Base-by-base conservation (phyloP, 2,113 vertebrate genomes). In the Heterotis niloticus region DNA sequence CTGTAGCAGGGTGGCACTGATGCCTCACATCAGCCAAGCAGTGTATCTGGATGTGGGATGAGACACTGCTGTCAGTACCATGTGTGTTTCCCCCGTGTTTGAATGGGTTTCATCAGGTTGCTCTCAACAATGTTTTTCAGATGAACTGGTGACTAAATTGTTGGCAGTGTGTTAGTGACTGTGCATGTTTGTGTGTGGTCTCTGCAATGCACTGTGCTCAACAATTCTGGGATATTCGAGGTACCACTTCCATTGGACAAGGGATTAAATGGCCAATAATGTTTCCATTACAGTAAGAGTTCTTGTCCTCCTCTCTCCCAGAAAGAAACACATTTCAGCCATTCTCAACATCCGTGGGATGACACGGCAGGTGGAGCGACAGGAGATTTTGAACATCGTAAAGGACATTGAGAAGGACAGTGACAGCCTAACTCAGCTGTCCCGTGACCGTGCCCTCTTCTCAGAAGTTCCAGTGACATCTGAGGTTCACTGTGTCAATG, bases 331-430 rank as follows among this genome's bases (percentile, higher is more conserved):
- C 0, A 91, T 97, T 78, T 93, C 94, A 0, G 95, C 95, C 51
- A 88, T 97, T 16, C 81, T 98, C 64, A 95, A 96, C 62, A 88
- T 97, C 24, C 92, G 95, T 0, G 96, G 96, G 0, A 88, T 92
- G 81, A 93, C 90, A 0, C 89, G 89, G 5, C 88, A 91, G 11
- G 80, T 83, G 0, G 89, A 91, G 52, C 92, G 96, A 0, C 94
- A 95, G 51, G 94, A 94, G 88, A 95, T 98, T 84, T 86, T 98
- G 78, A 94, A 93, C 0, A 92, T 95, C 18, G 87, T 96, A 67
- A 91, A 91, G 72, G 94, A 96, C 84, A 87, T 96, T 79, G 94
- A 95, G 83, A 91, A 44, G 34, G 34, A 86, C 80, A 83, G 81
- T 0, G 90, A 89, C 20, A 84, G 23, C 0, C 84, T 78, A 0